Conservation (phyloP, 64 coral and sea anemone species). For the Orbicella faveolata region DNA sequence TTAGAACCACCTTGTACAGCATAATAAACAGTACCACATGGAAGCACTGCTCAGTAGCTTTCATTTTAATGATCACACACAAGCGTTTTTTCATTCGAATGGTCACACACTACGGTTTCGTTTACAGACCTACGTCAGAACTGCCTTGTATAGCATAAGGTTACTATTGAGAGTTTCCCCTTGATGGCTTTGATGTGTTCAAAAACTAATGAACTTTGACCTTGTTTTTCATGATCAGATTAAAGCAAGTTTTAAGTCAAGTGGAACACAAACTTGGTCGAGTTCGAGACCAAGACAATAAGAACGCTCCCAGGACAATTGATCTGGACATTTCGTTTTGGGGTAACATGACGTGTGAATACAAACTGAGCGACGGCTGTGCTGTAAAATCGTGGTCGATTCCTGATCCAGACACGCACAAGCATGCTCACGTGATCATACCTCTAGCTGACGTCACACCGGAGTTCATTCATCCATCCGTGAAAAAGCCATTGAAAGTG, state of each 20-base stretch:
- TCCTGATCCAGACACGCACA: slow-evolving; percentile 24
- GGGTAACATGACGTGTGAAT: slow-evolving; percentile 19
- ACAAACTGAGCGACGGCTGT: slow-evolving; percentile 7
- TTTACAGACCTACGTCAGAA: too few species aligned
- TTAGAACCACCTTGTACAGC: too few species aligned
- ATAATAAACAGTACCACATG: too few species aligned
- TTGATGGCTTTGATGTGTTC: not conserved
- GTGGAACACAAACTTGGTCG: slow-evolving; percentile 43
- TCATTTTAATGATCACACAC: too few species aligned
- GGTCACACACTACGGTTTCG: too few species aligned
- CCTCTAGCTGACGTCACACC: slow-evolving; percentile 78
- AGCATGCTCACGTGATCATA: slow-evolving; percentile 64
- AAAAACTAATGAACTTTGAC: not conserved
- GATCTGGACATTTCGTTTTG: slow-evolving; percentile 80
- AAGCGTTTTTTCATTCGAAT: too few species aligned
- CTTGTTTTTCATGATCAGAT: not conserved
- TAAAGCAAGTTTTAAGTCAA: slow-evolving; percentile 41
- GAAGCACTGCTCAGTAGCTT: too few species aligned
- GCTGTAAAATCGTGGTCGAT: slow-evolving; percentile 16
- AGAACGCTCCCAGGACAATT: slow-evolving; percentile 47
- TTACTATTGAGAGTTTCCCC: not conserved
- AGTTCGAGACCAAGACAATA: slow-evolving; percentile 22
- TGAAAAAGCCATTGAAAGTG: slow-evolving; percentile 29
- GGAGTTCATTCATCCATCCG: slow-evolving; percentile 49
- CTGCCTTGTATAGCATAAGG: not conserved